Percentiles rank a stretch among this genome's conserved stretches.
These are phyloP conservation scores for Hydrophis major DNA, from an alignment of 2,797 vertebrate species.

Conservation along the genomic window DNA sequence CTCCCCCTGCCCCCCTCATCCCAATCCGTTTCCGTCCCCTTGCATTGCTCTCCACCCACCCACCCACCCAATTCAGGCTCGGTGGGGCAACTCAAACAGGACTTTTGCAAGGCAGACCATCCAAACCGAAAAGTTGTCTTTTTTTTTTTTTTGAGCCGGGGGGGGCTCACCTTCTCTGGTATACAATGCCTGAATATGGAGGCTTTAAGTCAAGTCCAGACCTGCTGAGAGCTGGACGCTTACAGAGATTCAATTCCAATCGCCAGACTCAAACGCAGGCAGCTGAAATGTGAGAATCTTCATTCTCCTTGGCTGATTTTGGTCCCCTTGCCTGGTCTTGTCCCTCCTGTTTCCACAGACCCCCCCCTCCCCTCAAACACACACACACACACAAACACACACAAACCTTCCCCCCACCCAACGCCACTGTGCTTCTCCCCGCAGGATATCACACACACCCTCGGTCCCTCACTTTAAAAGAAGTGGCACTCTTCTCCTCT, in stretches of 20 bases:
- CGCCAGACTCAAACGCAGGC: not conserved
- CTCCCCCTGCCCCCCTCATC: constrained; percentile 10
- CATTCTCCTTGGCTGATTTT: not conserved
- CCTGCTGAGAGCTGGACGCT: too few species aligned
- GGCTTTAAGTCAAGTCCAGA: not conserved
- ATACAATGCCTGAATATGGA: not conserved
- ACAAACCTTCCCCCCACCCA: constrained; percentile 18
- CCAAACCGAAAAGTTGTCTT: not conserved
- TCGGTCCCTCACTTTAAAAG: constrained; percentile 85
- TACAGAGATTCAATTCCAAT: not conserved
- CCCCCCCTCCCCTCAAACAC: constrained; percentile 15
- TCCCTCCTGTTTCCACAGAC: too few species aligned
- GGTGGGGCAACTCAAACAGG: not conserved
- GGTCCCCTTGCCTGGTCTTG: not conserved
- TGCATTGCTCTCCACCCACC: constrained; percentile 59
- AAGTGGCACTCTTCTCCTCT: constrained; percentile 66
- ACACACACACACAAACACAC: not conserved
- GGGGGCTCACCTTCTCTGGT: not conserved
- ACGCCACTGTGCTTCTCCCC: constrained; percentile 46
- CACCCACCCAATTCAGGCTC: constrained; percentile 68
- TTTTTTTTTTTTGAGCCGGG: not conserved
- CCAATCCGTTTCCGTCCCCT: constrained; percentile 37
- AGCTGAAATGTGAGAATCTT: not conserved
- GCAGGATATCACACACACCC: constrained; percentile 50
- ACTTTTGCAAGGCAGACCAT: too few species aligned